A percentile compares a stretch with the other conserved stretches of the same genome.
Evolutionary conservation across 2,113 vertebrate genomes (phyloP).

Genomic region (Podarcis muralis): DNA sequence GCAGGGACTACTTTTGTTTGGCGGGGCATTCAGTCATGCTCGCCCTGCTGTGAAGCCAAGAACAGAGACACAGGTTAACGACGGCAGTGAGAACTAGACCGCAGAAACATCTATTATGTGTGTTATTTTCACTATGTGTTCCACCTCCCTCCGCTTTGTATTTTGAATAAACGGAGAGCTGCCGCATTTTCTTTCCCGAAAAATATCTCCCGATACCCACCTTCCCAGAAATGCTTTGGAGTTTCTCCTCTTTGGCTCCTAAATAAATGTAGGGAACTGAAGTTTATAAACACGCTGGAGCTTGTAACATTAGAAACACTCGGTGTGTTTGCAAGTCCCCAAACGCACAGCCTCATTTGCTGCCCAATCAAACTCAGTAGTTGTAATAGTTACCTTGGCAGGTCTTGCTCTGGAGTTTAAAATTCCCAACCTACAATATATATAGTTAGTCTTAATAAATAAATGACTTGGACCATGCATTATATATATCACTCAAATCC

Average conservation of each 20-base stretch:
- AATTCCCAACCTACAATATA: slow-evolving; percentile 75
- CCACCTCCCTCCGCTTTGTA: too few relatives aligned
- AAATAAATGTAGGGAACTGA: slow-evolving; percentile 45
- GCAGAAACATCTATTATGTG: neutral
- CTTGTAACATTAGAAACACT: slow-evolving; percentile 36
- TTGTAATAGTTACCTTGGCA: slow-evolving; percentile 61
- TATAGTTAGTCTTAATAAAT: slow-evolving; percentile 94
- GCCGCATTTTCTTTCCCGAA: neutral
- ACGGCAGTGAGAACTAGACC: neutral
- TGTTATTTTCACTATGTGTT: neutral
- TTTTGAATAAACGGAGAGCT: neutral
- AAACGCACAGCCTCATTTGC: slow-evolving; percentile 65
- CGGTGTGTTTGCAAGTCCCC: slow-evolving; percentile 55
- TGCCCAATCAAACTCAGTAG: slow-evolving; percentile 61
- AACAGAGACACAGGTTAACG: neutral
- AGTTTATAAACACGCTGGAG: slow-evolving; percentile 52
- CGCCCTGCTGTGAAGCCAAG: too few relatives aligned
- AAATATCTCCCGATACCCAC: neutral
- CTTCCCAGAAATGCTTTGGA: slow-evolving; percentile 14
- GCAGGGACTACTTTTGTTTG: neutral
- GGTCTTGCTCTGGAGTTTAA: slow-evolving; percentile 69
- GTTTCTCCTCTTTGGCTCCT: slow-evolving; percentile 28
- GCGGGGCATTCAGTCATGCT: neutral
- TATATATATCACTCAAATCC: slow-evolving; percentile 95
- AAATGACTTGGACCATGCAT: slow-evolving; percentile 93